Conservation (phyloP, 23 tunicate genomes). For the Ascidia mentula region DNA sequence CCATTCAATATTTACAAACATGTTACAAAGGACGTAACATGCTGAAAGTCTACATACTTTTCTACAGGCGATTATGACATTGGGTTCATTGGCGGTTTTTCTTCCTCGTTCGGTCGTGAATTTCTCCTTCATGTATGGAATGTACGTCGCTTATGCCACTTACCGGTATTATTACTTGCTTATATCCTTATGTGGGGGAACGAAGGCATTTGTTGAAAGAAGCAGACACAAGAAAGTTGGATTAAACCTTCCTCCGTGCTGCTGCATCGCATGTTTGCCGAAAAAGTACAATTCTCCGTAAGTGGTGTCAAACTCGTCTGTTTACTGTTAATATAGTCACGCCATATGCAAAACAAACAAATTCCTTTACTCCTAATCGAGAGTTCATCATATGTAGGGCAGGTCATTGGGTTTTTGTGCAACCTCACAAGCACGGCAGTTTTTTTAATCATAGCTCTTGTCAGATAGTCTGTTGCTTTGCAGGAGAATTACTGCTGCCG, state of each 20-base stretch:
- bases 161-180: constrained; percentile 86
- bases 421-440: too few species aligned
- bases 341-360: too few species aligned
- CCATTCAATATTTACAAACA: too few species aligned
- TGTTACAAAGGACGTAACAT: too few species aligned
- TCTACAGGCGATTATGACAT: constrained; percentile 69
- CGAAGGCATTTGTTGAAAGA: constrained; percentile 73
- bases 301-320: too few species aligned
- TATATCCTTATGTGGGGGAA: constrained; percentile 81
- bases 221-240: constrained; percentile 31
- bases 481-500: constrained; percentile 52
- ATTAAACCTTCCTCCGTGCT: constrained; percentile 66
- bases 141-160: constrained; percentile 73
- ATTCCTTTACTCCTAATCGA: too few species aligned
- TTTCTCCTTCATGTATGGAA: constrained; percentile 64
- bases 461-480: too few species aligned
- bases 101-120: constrained; percentile 73
- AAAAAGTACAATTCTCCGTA: constrained; percentile 68
- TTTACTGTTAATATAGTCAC: too few species aligned
- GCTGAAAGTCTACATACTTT: too few species aligned
- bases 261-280: constrained; percentile 84
- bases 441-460: too few species aligned
- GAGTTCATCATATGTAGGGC: too few species aligned
- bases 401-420: too few species aligned
- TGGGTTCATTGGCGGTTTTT: constrained; percentile 75